Conservation (phyloP, 1,140 invertebrate genomes). For the Gryllus bimaculatus region DNA sequence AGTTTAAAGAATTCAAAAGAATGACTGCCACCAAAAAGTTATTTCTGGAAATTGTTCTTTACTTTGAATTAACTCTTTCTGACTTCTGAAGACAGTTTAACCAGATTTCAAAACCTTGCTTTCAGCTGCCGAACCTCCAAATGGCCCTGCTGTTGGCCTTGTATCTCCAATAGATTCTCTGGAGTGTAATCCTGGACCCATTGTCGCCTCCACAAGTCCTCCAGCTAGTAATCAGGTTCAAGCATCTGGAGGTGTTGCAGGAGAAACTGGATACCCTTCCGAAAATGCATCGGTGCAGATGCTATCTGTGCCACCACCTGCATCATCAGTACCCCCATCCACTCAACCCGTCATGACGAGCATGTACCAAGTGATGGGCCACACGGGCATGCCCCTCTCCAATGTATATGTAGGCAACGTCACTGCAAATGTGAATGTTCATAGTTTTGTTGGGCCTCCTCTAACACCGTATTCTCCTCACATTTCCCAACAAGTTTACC, state of each 20-base stretch:
- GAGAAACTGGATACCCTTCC: neutral
- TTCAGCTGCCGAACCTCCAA: constrained; percentile 14
- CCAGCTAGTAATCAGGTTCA: neutral
- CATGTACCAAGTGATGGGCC: constrained; percentile 11
- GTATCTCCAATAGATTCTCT: constrained; percentile 21
- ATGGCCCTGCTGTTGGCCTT: constrained; percentile 18
- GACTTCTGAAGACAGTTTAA: too few relatives aligned
- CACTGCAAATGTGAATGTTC: constrained; percentile 22
- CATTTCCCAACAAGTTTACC: constrained; percentile 5
- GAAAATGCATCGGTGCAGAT: neutral
- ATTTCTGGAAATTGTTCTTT: too few relatives aligned
- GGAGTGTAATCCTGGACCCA: constrained; percentile 20
- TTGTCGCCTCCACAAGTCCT: neutral
- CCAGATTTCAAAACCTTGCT: neutral
- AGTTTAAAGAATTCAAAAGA: too few relatives aligned
- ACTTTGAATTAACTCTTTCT: too few relatives aligned
- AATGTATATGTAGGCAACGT: constrained; percentile 23
- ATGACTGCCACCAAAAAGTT: too few relatives aligned
- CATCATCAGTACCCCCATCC: constrained; percentile 13
- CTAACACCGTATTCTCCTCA: constrained; percentile 14
- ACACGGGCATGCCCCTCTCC: constrained; percentile 11
- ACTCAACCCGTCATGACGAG: constrained; percentile 17
- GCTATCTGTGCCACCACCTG: constrained; percentile 18
- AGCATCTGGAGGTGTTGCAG: neutral
- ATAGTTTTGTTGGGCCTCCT: constrained; percentile 16